These are phyloP conservation scores for Nyctibius grandis DNA, from an alignment of 2,797 vertebrate species.

Conservation along the genomic window DNA sequence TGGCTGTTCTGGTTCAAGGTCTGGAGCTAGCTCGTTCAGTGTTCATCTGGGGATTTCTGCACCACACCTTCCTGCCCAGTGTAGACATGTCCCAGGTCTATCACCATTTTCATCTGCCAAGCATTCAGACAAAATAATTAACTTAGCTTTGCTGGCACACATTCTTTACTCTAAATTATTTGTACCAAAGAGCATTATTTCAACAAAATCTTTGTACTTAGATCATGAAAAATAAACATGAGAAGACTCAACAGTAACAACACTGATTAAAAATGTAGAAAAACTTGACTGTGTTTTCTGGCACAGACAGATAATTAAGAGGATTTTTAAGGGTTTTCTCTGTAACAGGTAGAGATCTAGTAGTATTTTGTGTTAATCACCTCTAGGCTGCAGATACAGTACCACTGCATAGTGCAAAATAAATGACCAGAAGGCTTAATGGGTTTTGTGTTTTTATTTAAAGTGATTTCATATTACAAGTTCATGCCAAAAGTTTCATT, in stretches of 20 bases:
- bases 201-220: slow-evolving; percentile 66
- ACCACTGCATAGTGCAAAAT: neutral
- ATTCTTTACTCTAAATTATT: slow-evolving; percentile 67
- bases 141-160: slow-evolving; percentile 59
- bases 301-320: neutral
- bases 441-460: slow-evolving; percentile 9
- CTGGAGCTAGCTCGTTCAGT: neutral
- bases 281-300: slow-evolving; percentile 11
- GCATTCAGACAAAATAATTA: slow-evolving; percentile 72
- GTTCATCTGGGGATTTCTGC: neutral
- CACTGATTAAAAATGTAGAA: slow-evolving; percentile 50
- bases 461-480: neutral
- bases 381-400: neutral
- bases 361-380: slow-evolving; percentile 20
- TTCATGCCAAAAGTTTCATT: slow-evolving; percentile 24
- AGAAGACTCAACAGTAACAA: slow-evolving; percentile 31
- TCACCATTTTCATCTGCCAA: slow-evolving; percentile 65
- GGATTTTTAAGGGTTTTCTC: neutral
- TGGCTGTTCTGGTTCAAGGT: neutral
- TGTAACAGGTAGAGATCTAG: slow-evolving; percentile 22
- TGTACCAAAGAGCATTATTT: slow-evolving; percentile 55
- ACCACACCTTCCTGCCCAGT: slow-evolving; percentile 57
- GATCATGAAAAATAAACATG: slow-evolving; percentile 39
- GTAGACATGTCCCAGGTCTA: slow-evolving; percentile 47
- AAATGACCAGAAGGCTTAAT: slow-evolving; percentile 34